phyloP scores from a whole-genome alignment of 2,888 invertebrate species.

The Caenorhabditis imperialis region DNA sequence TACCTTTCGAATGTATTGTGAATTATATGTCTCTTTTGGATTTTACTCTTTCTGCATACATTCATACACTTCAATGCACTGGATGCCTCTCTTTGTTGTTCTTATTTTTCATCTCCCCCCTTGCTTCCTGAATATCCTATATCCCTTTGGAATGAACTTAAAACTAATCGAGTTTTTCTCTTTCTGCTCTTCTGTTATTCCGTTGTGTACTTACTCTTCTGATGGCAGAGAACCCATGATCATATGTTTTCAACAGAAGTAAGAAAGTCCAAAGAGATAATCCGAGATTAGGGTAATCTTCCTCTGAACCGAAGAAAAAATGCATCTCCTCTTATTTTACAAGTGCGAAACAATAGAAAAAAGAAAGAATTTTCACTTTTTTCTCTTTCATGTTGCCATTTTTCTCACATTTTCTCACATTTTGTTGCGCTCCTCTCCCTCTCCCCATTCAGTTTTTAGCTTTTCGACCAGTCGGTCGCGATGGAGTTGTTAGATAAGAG shows the following conservation, averaged over 20 bases:
- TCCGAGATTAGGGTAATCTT: conserved; percentile 46
- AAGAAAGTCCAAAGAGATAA: conserved; percentile 16
- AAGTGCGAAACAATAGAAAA: conserved; percentile 7
- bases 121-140: too few species aligned
- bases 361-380: background rate
- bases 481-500: conserved; percentile 36
- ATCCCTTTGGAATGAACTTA: too few species aligned
- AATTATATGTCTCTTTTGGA: conserved; percentile 33
- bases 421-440: conserved; percentile 3
- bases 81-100: conserved; percentile 6
- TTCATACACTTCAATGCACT: too few species aligned
- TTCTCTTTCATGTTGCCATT: conserved; percentile 2
- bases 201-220: too few species aligned
- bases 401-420: conserved; percentile 3
- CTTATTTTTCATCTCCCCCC: background rate
- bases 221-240: too few species aligned
- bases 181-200: too few species aligned
- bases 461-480: conserved; percentile 16
- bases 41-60: conserved; percentile 10
- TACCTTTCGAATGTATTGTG: conserved; percentile 48
- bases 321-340: conserved; percentile 7
- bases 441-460: conserved; percentile 1
- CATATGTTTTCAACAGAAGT: too few species aligned
- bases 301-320: too few species aligned
- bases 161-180: too few species aligned